Evolutionary conservation across 1,140 invertebrate species (phyloP).

Genomic region (Bombus pyrosoma): DNA sequence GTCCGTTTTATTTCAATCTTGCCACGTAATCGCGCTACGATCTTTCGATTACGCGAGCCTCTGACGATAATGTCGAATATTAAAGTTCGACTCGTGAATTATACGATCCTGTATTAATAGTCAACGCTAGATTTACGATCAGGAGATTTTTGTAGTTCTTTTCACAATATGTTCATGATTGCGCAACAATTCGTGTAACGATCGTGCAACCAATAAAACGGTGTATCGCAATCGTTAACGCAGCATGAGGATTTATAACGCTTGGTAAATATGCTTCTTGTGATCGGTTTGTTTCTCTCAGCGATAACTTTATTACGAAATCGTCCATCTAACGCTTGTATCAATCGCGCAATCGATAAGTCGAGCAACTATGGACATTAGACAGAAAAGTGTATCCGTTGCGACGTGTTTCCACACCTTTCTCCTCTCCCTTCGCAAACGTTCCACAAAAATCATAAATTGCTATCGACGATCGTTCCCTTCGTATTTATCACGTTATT

Average conservation of each 20-base stretch:
- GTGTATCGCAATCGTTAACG: not conserved
- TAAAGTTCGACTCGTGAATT: not conserved
- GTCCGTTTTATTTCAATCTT: not conserved
- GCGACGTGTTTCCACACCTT: no score
- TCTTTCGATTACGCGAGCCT: no score
- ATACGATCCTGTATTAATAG: not conserved
- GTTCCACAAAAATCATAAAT: no score
- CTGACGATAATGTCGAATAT: not conserved
- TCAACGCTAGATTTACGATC: conserved; percentile 16
- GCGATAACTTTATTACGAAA: conserved; percentile 13
- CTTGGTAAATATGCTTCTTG: not conserved
- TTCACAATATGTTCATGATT: not conserved
- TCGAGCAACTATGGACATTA: not conserved
- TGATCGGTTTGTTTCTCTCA: not conserved
- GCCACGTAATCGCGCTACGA: not conserved
- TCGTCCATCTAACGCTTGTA: not conserved
- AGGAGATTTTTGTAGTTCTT: not conserved
- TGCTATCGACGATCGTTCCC: no score
- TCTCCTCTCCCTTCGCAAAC: not conserved
- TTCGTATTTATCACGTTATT: no score
- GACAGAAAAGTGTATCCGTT: not conserved
- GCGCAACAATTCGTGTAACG: not conserved
- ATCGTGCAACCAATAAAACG: not conserved
- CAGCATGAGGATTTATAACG: not conserved
- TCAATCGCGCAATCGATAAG: not conserved